phyloP scores from a whole-genome alignment of 2,888 invertebrate species.

The Aspidiotus rigidus region DNA sequence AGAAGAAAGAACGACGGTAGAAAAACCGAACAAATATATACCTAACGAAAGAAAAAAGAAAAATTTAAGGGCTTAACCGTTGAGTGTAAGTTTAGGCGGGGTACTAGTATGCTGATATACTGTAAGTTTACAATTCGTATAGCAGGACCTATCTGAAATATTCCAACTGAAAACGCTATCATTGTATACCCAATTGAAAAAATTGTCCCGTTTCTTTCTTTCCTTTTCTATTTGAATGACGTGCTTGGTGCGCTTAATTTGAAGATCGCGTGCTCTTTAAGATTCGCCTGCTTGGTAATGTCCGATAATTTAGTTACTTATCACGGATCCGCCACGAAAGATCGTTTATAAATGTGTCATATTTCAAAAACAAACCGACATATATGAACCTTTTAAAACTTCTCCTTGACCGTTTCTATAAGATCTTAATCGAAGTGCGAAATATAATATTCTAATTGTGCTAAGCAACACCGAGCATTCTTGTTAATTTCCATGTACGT shows the following conservation, averaged over 20 bases:
- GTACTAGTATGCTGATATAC: too few relatives aligned
- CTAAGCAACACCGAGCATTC: too few relatives aligned
- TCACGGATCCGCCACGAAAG: conserved; percentile 30
- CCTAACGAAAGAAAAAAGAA: background rate
- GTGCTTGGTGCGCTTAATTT: conserved; percentile 26
- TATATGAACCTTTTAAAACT: conserved; percentile 30
- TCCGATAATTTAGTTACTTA: conserved; percentile 32
- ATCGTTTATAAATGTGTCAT: conserved; percentile 33
- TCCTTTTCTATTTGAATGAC: conserved; percentile 5
- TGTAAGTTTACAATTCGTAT: background rate
- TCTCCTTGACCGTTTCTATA: conserved; percentile 25
- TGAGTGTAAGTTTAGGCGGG: background rate
- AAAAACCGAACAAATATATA: too few relatives aligned
- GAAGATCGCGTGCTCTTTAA: conserved; percentile 25
- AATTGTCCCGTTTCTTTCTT: background rate
- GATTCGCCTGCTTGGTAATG: conserved; percentile 23
- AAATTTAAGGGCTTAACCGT: background rate
- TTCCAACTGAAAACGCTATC: conserved; percentile 2
- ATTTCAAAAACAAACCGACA: conserved; percentile 30
- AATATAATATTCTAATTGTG: too few relatives aligned
- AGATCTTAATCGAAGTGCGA: conserved; percentile 14
- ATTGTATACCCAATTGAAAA: background rate
- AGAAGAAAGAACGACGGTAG: too few relatives aligned
- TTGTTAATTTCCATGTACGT: too few relatives aligned
- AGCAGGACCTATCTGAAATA: background rate